Evolutionary conservation across 2,888 invertebrate species (phyloP), one percentile per base, ranked within the genome.

Genomic region (Tyria jacobaeae): DNA sequence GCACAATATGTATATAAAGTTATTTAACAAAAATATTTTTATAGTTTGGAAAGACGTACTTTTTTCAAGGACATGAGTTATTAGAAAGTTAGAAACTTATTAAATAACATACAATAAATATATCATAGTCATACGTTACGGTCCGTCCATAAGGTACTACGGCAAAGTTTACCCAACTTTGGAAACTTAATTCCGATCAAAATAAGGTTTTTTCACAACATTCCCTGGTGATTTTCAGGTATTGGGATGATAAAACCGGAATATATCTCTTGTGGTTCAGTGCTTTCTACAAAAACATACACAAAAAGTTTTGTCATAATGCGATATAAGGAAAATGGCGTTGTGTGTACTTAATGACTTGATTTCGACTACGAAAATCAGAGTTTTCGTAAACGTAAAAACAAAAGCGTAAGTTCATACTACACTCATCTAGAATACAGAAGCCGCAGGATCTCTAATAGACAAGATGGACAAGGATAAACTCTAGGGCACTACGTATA

Each of bases 281-380:
- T 85, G 84, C 75, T 72, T 66, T 57, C 76, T 61, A 75, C 78
- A 84, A 87, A 88, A 88, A 88, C 85, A 86, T 75, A 76, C 75
- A 74, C 77, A 80, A 84, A 85, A 88, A 88, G 74, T 84, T 88
- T 82, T 82, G 78, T 82, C 82, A 80, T 81, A 80, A 77, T 76
- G 68, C 70, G 72, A 75, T 78, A 79, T 79, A 76, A 86, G 84
- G 86, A 85, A 86, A 86, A 82, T 66, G 70, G 64, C 57, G 72
- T 74, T 71, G 76, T 75, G 67, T 74, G 71, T 77, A 81, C 78
- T 84, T 86, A 81, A 80, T 78, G 59, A 64, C 66, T 70, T 79
- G 82, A 76, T 80, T 78, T 75, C 71, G 73, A 68, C 67, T 67
- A 70, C 75, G 70, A 71, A 75, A 59, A 62, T 62, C 64, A 49